These are phyloP conservation scores for Antheraea assamensis DNA, from an alignment of 2,888 invertebrate species.

Conservation along the genomic window DNA sequence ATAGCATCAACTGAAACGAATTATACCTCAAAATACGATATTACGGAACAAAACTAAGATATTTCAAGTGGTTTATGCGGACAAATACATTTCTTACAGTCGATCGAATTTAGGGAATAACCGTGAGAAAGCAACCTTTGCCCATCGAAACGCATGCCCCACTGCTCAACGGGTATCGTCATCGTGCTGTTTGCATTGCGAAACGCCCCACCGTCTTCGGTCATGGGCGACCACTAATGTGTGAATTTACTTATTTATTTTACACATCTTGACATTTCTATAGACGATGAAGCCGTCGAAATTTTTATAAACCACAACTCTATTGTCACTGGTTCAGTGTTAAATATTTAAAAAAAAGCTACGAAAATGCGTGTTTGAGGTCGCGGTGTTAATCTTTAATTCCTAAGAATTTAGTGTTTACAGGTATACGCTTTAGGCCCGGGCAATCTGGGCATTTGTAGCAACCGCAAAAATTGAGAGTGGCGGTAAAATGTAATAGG, in stretches of 20 bases:
- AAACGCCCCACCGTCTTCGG: slow-evolving; percentile 36
- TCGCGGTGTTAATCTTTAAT: neutral
- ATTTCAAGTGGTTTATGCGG: neutral
- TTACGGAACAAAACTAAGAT: neutral
- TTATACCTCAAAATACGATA: neutral
- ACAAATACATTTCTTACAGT: neutral
- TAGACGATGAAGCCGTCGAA: slow-evolving; percentile 11
- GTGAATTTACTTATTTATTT: slow-evolving; percentile 33
- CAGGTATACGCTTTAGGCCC: neutral
- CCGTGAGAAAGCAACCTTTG: slow-evolving; percentile 12
- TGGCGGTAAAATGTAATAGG: too few species aligned
- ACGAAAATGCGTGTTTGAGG: neutral
- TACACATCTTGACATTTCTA: slow-evolving; percentile 36
- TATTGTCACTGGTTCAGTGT: neutral
- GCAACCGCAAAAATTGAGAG: too few species aligned
- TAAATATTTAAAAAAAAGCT: slow-evolving; percentile 4
- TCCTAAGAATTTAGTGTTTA: neutral
- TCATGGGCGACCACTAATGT: slow-evolving; percentile 48
- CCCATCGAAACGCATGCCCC: slow-evolving; percentile 3
- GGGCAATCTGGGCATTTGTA: too few species aligned
- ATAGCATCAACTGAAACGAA: neutral
- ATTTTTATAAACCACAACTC: neutral
- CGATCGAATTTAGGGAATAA: neutral
- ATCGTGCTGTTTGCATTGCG: slow-evolving; percentile 7
- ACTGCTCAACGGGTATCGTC: neutral